These are phyloP conservation scores for Nomia melanderi DNA, from an alignment of 1,140 invertebrate genomes.

Conservation along the genomic window DNA sequence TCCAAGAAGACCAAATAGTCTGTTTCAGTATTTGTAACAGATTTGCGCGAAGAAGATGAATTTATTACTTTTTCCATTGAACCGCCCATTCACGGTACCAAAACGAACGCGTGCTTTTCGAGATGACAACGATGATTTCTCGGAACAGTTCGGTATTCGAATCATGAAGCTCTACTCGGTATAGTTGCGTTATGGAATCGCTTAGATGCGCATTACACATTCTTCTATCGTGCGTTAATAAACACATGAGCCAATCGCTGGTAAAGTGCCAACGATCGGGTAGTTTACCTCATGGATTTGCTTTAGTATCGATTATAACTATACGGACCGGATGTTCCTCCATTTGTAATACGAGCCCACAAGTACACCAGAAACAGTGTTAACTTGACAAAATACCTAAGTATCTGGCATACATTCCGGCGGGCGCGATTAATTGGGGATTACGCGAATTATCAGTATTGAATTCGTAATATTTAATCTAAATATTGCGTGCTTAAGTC, in stretches of 20 bases:
- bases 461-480: too few species aligned
- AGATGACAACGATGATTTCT: conserved; percentile 5
- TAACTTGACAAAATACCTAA: background rate
- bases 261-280: conserved; percentile 41
- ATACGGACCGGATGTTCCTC: background rate
- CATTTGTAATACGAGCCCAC: background rate
- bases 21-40: too few species aligned
- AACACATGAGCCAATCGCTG: conserved; percentile 48
- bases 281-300: conserved; percentile 45
- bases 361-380: background rate
- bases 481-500: too few species aligned
- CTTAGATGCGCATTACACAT: conserved; percentile 44
- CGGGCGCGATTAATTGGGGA: too few species aligned
- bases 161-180: conserved; percentile 19
- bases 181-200: conserved; percentile 44
- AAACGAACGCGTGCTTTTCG: background rate
- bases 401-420: too few species aligned
- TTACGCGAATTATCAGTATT: too few species aligned
- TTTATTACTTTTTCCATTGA: background rate
- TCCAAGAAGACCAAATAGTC: too few species aligned
- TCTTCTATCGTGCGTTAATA: conserved; percentile 45
- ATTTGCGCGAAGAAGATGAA: background rate
- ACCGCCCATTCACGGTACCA: background rate
- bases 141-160: conserved; percentile 8
- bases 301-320: conserved; percentile 26